These are phyloP conservation scores for Euthynnus affinis DNA, from an alignment of 2,797 vertebrate species.

Conservation along the genomic window DNA sequence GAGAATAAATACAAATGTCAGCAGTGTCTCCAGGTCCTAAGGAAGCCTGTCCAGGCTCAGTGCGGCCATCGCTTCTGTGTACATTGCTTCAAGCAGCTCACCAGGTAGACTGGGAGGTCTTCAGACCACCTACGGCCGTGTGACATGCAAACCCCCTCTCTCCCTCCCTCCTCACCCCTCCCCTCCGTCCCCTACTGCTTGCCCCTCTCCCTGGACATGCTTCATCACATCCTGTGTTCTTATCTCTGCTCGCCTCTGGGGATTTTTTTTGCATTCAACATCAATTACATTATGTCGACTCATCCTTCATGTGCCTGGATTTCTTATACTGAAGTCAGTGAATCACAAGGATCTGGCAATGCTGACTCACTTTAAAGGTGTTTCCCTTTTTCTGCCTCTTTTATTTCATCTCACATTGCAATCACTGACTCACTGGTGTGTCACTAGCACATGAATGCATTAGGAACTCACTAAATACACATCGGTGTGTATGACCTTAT, in stretches of 20 bases:
- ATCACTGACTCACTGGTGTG: slow-evolving; percentile 26
- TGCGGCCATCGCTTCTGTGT: slow-evolving; percentile 98
- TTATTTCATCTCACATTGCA: background rate
- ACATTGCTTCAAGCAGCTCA: slow-evolving; percentile 92
- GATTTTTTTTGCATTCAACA: slow-evolving; percentile 25
- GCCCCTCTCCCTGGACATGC: slow-evolving; percentile 53
- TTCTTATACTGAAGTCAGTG: slow-evolving; percentile 45
- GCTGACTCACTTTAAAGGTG: slow-evolving; percentile 62
- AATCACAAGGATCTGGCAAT: slow-evolving; percentile 60
- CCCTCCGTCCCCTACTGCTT: slow-evolving; percentile 26
- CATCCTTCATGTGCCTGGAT: slow-evolving; percentile 61
- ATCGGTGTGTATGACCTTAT: slow-evolving; percentile 12
- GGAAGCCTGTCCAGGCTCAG: slow-evolving; percentile 95
- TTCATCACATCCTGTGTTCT: slow-evolving; percentile 52
- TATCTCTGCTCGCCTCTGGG: slow-evolving; percentile 52
- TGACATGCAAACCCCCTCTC: slow-evolving; percentile 45
- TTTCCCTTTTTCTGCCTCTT: slow-evolving; percentile 17
- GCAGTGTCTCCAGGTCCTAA: slow-evolving; percentile 92
- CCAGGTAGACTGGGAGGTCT: slow-evolving; percentile 87
- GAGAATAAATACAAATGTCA: slow-evolving; percentile 98
- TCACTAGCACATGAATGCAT: slow-evolving; percentile 17
- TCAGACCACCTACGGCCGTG: slow-evolving; percentile 47
- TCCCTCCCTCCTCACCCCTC: background rate
- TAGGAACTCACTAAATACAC: slow-evolving; percentile 8
- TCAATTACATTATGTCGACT: slow-evolving; percentile 45